A percentile compares a stretch with the other conserved stretches of the same genome.
Evolutionary conservation across 1,140 invertebrate genomes (phyloP).

Genomic region (Heliconius nattereri): DNA sequence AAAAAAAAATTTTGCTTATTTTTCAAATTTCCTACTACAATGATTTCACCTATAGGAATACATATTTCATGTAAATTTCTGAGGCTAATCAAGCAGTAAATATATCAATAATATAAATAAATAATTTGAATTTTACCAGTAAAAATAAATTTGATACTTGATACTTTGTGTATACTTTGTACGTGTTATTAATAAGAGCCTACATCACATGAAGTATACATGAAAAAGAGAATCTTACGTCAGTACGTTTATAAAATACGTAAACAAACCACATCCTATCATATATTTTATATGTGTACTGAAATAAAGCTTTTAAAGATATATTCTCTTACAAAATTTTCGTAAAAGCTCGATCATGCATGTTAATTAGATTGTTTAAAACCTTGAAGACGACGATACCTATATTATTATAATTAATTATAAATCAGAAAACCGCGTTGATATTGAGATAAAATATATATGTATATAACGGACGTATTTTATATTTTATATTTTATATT

Average conservation of each 20-base stretch:
- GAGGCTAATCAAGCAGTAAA: no score
- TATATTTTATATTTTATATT: no score
- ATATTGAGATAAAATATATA: neutral
- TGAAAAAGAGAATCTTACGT: constrained; percentile 34
- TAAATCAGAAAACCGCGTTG: neutral
- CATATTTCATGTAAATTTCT: no score
- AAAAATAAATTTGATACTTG: no score
- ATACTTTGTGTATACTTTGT: no score
- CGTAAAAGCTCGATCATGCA: neutral
- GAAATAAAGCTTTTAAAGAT: constrained; percentile 2
- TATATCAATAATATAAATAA: no score
- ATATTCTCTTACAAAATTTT: neutral
- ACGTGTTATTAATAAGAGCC: neutral
- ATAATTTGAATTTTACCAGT: no score
- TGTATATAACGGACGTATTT: neutral
- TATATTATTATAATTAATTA: neutral
- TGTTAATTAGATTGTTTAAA: neutral
- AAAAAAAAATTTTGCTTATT: no score
- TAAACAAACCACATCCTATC: constrained; percentile 61
- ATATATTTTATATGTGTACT: constrained; percentile 14
- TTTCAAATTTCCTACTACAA: no score
- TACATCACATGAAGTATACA: neutral
- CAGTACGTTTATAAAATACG: constrained; percentile 51
- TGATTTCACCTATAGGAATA: no score
- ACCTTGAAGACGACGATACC: neutral